These are phyloP conservation scores for Micromussa lordhowensis DNA, from an alignment of 92 coral and sea anemone species.

Conservation along the genomic window DNA sequence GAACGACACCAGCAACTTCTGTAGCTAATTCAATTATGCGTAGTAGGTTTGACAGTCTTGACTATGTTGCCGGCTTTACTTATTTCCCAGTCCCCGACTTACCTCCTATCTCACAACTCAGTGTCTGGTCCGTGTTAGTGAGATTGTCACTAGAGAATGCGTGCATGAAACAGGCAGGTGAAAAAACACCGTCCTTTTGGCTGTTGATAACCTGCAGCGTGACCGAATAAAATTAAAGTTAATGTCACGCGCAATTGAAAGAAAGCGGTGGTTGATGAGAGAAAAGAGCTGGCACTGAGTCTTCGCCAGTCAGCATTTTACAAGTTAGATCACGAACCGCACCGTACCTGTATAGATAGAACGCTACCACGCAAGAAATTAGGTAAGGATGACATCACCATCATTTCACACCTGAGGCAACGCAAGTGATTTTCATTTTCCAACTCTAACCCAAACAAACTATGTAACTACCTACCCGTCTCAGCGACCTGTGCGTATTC, in stretches of 20 bases:
- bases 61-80: background rate
- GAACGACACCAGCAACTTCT: background rate
- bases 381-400: too few species aligned
- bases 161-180: constrained; percentile 98
- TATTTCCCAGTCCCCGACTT: background rate
- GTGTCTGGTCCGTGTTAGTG: constrained; percentile 69
- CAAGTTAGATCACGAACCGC: too few species aligned
- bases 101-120: constrained; percentile 89
- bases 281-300: too few species aligned
- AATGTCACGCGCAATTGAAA: background rate
- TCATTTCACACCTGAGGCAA: too few species aligned
- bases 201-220: constrained; percentile 79
- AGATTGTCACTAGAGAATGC: constrained; percentile 86
- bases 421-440: too few species aligned
- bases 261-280: too few species aligned
- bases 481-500: constrained; percentile 92
- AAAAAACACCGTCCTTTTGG: constrained; percentile 89
- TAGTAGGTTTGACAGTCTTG: background rate
- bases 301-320: too few species aligned
- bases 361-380: too few species aligned
- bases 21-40: background rate
- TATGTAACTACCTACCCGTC: constrained; percentile 72
- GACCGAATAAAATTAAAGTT: background rate
- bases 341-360: too few species aligned
- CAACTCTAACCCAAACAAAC: background rate